Evolutionary conservation across 2,113 vertebrate genomes (phyloP).

Genomic region (Piliocolobus tephrosceles): DNA sequence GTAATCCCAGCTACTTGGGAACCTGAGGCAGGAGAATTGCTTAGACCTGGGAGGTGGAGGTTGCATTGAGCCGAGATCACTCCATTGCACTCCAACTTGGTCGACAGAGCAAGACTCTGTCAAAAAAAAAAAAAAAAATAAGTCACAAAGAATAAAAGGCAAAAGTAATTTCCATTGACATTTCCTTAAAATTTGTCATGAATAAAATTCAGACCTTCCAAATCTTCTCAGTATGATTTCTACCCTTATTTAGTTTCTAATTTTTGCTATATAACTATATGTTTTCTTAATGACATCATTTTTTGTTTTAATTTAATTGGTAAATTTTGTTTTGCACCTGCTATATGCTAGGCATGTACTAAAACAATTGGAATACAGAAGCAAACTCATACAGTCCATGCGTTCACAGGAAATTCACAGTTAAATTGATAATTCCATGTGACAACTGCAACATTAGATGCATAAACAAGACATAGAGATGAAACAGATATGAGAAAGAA

Average conservation of each 20-base stretch:
- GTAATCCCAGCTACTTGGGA: too few species aligned
- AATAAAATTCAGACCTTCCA: slow-evolving; percentile 22
- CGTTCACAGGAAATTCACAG: neutral
- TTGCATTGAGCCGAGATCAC: too few species aligned
- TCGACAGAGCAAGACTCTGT: too few species aligned
- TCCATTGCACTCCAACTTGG: too few species aligned
- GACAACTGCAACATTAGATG: neutral
- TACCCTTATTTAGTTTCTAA: neutral
- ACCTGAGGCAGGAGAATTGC: too few species aligned
- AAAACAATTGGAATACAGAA: neutral
- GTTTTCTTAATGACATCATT: neutral
- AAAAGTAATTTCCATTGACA: neutral
- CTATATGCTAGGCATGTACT: neutral
- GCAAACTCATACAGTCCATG: neutral
- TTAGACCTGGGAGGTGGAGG: too few species aligned
- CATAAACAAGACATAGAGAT: neutral
- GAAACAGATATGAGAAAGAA: neutral
- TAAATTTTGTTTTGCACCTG: neutral
- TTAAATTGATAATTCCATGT: neutral
- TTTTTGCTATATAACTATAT: neutral
- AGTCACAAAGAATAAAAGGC: neutral
- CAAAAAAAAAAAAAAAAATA: too few species aligned
- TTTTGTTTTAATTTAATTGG: neutral
- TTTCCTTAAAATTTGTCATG: neutral
- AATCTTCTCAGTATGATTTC: neutral